Conservation (phyloP, 1,140 invertebrate genomes). For the Rhizoglyphus robini region DNA sequence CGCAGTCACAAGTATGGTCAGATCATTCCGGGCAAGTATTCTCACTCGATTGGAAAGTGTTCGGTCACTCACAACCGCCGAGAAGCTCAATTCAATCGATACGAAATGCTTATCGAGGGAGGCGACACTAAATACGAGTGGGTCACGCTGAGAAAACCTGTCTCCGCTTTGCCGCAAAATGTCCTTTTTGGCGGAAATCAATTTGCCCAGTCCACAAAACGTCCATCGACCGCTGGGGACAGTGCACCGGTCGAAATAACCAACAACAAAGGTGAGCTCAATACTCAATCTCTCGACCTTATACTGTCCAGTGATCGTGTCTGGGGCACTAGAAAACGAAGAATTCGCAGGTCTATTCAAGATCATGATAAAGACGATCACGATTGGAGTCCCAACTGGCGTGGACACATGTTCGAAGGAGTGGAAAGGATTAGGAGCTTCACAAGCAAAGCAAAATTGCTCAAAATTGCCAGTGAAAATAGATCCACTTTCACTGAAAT, state of each 20-base stretch:
- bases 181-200: constrained; percentile 3
- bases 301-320: background rate
- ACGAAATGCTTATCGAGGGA: constrained; percentile 3
- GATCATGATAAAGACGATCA: background rate
- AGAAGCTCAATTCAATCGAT: constrained; percentile 5
- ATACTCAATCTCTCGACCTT: background rate
- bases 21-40: constrained; percentile 18
- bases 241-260: background rate
- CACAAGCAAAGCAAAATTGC: background rate
- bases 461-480: no score
- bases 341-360: background rate
- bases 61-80: background rate
- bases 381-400: constrained; percentile 8
- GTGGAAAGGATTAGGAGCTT: background rate
- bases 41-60: background rate
- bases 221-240: background rate
- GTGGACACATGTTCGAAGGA: background rate
- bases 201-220: background rate
- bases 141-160: constrained; percentile 4
- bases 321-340: background rate
- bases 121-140: background rate
- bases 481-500: no score
- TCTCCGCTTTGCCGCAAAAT: background rate
- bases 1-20: background rate
- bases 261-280: background rate